Conservation (phyloP, 2,113 vertebrate genomes). For the Pelodiscus sinensis region DNA sequence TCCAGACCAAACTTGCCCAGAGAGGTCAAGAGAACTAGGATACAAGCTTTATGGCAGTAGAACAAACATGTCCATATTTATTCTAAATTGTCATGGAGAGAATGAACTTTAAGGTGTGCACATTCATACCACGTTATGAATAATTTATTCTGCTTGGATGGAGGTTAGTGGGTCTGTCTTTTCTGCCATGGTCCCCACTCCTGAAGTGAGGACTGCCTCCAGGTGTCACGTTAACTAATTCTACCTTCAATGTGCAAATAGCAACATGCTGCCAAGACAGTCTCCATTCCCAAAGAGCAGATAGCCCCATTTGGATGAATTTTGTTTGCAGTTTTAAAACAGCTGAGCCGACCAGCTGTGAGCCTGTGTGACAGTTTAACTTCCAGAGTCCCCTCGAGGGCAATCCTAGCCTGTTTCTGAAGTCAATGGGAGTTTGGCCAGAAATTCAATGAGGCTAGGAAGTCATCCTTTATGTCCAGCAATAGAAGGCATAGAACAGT, state of each 20-base stretch:
- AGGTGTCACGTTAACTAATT: not conserved
- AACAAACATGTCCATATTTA: too few species aligned
- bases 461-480: not conserved
- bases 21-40: too few species aligned
- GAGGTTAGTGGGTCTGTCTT: too few species aligned
- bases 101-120: too few species aligned
- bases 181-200: too few species aligned
- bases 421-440: not conserved
- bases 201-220: not conserved
- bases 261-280: not conserved
- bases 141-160: too few species aligned
- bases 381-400: not conserved
- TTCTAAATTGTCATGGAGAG: too few species aligned
- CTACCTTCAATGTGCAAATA: not conserved
- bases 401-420: not conserved
- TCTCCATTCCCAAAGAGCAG: not conserved
- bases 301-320: not conserved
- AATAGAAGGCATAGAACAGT: not conserved
- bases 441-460: not conserved
- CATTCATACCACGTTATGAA: too few species aligned
- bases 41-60: too few species aligned
- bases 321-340: not conserved
- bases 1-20: too few species aligned
- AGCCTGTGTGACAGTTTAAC: not conserved
- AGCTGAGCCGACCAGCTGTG: not conserved